Evolutionary conservation across 2,888 invertebrate species (phyloP), one percentile per base, ranked within the genome.

Genomic region (Tenthredo amoena): DNA sequence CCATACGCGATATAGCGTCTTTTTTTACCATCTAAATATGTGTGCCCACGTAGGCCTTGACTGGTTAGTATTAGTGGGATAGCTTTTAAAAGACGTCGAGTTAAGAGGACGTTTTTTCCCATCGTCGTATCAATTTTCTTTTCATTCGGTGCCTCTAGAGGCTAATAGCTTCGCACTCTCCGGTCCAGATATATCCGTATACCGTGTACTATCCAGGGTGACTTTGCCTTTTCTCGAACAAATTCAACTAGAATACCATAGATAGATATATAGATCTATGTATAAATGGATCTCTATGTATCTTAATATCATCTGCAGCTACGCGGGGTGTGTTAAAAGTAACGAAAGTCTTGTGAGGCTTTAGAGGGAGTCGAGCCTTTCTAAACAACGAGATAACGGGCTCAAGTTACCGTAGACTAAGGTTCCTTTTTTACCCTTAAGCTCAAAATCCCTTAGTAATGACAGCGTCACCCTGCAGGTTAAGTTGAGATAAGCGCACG

Each of bases 121-220:
- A 62, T 43, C 81, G 37, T 81, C 65, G 65, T 65, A 81, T 81
- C 81, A 81, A 81, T 81, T 81, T 65, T 81, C 81, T 81, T 62
- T 81, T 81, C 81, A 81, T 77, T 77, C 55, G 55, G 55, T 55
- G 55, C 77, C 55, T 55, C 77, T 77, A 77, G 55, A 55, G 55
- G 77, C 77, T 77, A 77, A 77, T 77, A 77, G 77, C 77, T 77
- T 77, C 50, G 77, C 77, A 77, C 50, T 77, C 50, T 50, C 26
- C 50, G 77, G 50, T 77, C 77, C 55, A 77, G 77, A 77, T 77
- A 31, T 21, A 77, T 55, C 55, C 77, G n/a, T 77, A 40, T 55
- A 74, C 72, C 72, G 72, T 74, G 72, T 21, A 34, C 31, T 34
- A n/a, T 77, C 50, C 50, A 77, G 77, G 55, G 55, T 55, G 50